These are phyloP conservation scores for Melieria crassipennis DNA, from an alignment of 2,888 invertebrate genomes.

Conservation along the genomic window DNA sequence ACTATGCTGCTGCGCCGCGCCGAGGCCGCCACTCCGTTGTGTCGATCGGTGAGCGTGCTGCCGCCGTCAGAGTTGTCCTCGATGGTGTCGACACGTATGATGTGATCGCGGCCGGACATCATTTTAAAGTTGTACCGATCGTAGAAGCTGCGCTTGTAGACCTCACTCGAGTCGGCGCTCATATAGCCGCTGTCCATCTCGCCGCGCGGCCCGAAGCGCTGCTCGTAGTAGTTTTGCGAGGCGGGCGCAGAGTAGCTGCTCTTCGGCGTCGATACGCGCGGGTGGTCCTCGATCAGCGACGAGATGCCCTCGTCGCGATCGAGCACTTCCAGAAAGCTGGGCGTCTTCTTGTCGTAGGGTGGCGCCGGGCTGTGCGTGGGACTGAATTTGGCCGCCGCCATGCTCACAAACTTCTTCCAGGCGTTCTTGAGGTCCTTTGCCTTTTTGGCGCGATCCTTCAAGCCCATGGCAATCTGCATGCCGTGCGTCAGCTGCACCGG, in stretches of 20 bases:
- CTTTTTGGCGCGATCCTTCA: conserved; percentile 65
- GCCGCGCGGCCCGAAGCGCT: conserved; percentile 64
- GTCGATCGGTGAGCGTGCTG: conserved; percentile 42
- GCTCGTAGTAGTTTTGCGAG: conserved; percentile 60
- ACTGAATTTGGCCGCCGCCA: conserved; percentile 65
- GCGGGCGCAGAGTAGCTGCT: conserved; percentile 53
- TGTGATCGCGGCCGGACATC: conserved; percentile 56
- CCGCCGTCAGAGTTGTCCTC: conserved; percentile 58
- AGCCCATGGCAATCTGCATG: conserved; percentile 66
- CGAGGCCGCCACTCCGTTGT: conserved; percentile 41
- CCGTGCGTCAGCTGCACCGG: conserved; percentile 62
- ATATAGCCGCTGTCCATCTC: conserved; percentile 85
- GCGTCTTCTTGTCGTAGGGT: conserved; percentile 53
- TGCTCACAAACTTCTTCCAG: conserved; percentile 65
- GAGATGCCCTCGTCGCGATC: conserved; percentile 63
- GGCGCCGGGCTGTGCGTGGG: conserved; percentile 63
- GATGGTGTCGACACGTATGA: conserved; percentile 61
- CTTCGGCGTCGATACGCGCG: conserved; percentile 51
- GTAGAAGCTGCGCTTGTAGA: conserved; percentile 68
- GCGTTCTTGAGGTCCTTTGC: conserved; percentile 66
- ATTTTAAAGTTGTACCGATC: conserved; percentile 64
- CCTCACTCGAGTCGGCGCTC: conserved; percentile 81
- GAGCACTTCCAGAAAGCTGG: conserved; percentile 53
- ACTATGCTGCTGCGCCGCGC: conserved; percentile 34
- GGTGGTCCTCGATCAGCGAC: conserved; percentile 60